Base-by-base conservation (phyloP, 2,113 vertebrate species). In the Chlorocebus sabaeus region DNA sequence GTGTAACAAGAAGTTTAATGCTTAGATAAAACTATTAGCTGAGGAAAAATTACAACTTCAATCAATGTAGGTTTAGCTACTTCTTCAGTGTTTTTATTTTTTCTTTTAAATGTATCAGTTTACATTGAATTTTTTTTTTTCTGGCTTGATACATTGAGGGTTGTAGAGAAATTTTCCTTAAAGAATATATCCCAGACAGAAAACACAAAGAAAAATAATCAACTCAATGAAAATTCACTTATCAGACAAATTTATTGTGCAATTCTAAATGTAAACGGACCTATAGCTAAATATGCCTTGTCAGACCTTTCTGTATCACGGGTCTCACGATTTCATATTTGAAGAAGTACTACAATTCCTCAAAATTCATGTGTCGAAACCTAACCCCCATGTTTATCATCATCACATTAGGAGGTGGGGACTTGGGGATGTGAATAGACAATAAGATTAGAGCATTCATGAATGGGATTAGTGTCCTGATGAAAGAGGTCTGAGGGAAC, bases 201-300 rank as follows among this genome's bases (percentile, higher is more conserved):
- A 79, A 93, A n/a, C 11, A 73, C n/a, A 67, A 67, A 88, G 6
- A 20, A 35, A 43, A 64, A 48, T 11, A 55, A 78, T 70, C 5
- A 80, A 64, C 3, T 64, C 52, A 45, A 25, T 85, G 64, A 27
- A 80, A 32, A 6, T 59, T 32, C 5, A 43, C 45, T 93, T 90
- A 92, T 93, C 61, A 90, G 64, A 64, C 8, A 50, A 75, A 50
- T 95, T 76, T 48, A 20, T 48, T 59, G 11, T n/a, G 55, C 18
- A 32, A 3, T 43, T 4, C 50, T 35, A 55, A 81, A 27, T 55
- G 1, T 57, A 78, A 90, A 93, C 90, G 40, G 3, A 57, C 20
- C 12, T 52, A 43, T 87, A 6, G 9, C 13, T 45, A 78, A 72
- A 61, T 38, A 55, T 16, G 38, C 10, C 55, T 64, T 4, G 12